Evolutionary conservation across 2,113 vertebrate genomes (phyloP), one percentile per base, ranked within the genome.

Genomic region (Hippotragus niger): DNA sequence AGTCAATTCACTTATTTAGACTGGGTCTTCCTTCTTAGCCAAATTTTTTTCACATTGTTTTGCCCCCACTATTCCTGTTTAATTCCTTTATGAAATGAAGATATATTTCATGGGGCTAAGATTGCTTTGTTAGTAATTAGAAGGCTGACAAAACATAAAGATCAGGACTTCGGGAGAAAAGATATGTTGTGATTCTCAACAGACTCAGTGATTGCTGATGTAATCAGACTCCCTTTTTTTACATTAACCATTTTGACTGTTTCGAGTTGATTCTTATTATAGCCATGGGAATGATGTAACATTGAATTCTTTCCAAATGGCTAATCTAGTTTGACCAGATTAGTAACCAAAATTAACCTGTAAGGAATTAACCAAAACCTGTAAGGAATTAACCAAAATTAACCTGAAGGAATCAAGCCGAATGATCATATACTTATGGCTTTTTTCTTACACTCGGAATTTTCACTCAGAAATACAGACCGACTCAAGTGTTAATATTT

Each of bases 381-480:
- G 45, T 33, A 50, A 78, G 27, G 76, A 80, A 78, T 80, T 52
- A 81, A 81, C 17, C 10, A 82, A 84, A 78, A 89, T n/a, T 29
- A 50, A 40, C 10, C 52, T 50, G 7, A 81, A 43, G 23, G 57
- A 57, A 33, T 83, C 55, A 74, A 6, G 8, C 11, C 57, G 52
- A 85, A n/a, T 83, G 31, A 86, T 82, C 11, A 52, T 29, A 50
- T 16, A 58, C 50, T n/a, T 27, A 10, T 29, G 58, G 9, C 15
- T 8, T 55, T 89, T 91, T 85, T 4, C 84, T 78, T 84, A 91
- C 27, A 90, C 10, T 55, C 84, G 33, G 16, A 33, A 40, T 86
- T 93, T 97, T 91, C 40, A 78, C 27, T 89, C n/a, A 97, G 88
- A 87, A 92, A 84, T 82, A 74, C 74, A 88, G 76, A 45, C 21